phyloP scores from a whole-genome alignment of 2,797 vertebrate species.

The Melanotaenia nigrans region DNA sequence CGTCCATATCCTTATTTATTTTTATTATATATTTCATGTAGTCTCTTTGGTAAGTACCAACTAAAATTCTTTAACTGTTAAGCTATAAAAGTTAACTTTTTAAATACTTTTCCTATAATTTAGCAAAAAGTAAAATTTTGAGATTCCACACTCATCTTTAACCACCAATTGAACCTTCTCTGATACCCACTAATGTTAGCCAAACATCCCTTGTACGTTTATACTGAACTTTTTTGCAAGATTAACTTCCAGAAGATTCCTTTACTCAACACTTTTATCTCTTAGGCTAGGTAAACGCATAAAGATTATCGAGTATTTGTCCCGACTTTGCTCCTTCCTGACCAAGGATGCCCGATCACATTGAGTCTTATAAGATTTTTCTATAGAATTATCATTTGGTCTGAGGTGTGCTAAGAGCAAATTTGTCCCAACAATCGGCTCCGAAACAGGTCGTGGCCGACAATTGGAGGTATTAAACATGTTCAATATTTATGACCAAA shows the following conservation, averaged over 20 bases:
- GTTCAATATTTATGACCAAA: too few species aligned
- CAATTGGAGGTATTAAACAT: too few species aligned
- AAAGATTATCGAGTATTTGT: too few species aligned
- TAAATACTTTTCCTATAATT: background rate
- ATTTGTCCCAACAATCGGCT: too few species aligned
- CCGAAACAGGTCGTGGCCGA: too few species aligned
- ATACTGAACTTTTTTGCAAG: slow-evolving; percentile 16
- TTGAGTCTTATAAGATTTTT: too few species aligned
- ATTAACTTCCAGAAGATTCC: slow-evolving; percentile 42
- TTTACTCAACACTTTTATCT: slow-evolving; percentile 35
- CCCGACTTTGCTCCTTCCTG: too few species aligned
- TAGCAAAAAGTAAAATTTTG: slow-evolving; percentile 15
- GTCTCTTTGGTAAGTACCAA: slow-evolving; percentile 44
- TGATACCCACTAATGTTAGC: slow-evolving; percentile 21
- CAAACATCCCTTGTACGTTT: slow-evolving; percentile 14
- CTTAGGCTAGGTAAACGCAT: background rate
- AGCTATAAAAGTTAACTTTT: slow-evolving; percentile 40
- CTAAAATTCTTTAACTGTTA: slow-evolving; percentile 37
- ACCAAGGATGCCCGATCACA: too few species aligned
- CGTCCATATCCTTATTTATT: slow-evolving; percentile 32
- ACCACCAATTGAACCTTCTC: slow-evolving; percentile 23
- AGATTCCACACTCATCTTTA: slow-evolving; percentile 18
- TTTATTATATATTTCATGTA: background rate
- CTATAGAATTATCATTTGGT: too few species aligned
- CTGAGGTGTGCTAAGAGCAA: too few species aligned